Evolutionary conservation across 2,797 vertebrate species (phyloP).

Genomic region (Myoxocephalus aenaeus): DNA sequence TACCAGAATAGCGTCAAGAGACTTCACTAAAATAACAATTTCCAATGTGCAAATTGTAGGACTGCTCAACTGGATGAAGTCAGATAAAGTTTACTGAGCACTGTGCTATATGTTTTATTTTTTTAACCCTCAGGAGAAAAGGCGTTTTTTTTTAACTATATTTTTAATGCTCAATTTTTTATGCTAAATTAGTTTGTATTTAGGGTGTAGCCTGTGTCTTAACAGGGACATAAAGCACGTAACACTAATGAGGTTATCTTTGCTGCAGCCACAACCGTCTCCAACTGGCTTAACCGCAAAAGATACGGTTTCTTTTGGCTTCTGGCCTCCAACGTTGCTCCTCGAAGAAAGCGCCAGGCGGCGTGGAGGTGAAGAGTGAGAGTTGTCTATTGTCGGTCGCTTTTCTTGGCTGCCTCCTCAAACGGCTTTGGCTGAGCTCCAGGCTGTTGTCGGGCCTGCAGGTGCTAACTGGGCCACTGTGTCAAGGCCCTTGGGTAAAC

Average conservation of each 20-base stretch:
- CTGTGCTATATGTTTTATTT: background rate
- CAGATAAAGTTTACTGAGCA: background rate
- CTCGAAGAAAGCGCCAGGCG: constrained; percentile 18
- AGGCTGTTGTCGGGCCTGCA: constrained; percentile 67
- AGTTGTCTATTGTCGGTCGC: constrained; percentile 68
- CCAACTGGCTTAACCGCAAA: background rate
- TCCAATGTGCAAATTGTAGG: no score
- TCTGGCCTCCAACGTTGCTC: constrained; percentile 5
- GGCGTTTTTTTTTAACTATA: background rate
- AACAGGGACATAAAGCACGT: background rate
- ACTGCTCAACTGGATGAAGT: background rate
- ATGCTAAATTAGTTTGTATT: background rate
- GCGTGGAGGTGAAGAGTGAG: constrained; percentile 44
- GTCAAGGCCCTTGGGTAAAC: constrained; percentile 80
- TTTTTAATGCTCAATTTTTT: background rate
- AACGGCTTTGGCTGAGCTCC: constrained; percentile 74
- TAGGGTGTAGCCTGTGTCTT: background rate
- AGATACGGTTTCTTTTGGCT: background rate
- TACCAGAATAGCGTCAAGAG: background rate
- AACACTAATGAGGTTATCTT: constrained; percentile 11
- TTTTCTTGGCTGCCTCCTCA: constrained; percentile 58
- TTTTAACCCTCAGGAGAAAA: background rate
- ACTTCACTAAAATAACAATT: background rate
- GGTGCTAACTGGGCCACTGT: constrained; percentile 80
- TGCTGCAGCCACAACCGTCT: constrained; percentile 3